Evolutionary conservation across 2,797 vertebrate genomes (phyloP).

Genomic region (Arnoldichthys spilopterus): DNA sequence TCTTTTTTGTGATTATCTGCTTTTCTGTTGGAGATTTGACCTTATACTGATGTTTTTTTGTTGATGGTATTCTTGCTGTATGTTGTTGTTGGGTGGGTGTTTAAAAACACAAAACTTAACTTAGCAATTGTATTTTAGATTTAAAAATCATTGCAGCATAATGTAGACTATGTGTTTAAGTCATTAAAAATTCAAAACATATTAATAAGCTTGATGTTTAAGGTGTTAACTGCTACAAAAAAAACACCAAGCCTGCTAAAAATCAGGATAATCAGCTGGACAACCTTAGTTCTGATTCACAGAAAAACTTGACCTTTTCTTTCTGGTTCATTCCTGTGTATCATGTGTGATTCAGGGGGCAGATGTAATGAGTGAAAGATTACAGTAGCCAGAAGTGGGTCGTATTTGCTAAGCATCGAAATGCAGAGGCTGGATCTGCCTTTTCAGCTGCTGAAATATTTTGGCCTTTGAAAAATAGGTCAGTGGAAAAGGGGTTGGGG

Average conservation of each 20-base stretch:
- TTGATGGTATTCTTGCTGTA: not conserved
- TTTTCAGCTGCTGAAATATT: conserved; percentile 50
- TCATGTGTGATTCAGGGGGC: not conserved
- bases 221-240: too few relatives aligned
- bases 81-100: too few relatives aligned
- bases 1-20: not conserved
- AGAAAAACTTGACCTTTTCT: not conserved
- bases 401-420: conserved; percentile 20
- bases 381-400: not conserved
- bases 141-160: too few relatives aligned
- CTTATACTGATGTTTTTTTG: not conserved
- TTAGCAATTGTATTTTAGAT: too few relatives aligned
- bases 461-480: conserved; percentile 76
- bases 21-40: not conserved
- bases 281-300: too few relatives aligned
- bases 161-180: too few relatives aligned
- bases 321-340: not conserved
- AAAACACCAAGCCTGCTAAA: too few relatives aligned
- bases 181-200: too few relatives aligned
- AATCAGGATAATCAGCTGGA: too few relatives aligned
- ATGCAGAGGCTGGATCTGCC: conserved; percentile 32
- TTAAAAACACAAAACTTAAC: too few relatives aligned
- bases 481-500: conserved; percentile 75
- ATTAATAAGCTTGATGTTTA: too few relatives aligned
- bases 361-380: not conserved